Conservation (phyloP, 2,888 invertebrate species). For the Xylota sylvarum region DNA sequence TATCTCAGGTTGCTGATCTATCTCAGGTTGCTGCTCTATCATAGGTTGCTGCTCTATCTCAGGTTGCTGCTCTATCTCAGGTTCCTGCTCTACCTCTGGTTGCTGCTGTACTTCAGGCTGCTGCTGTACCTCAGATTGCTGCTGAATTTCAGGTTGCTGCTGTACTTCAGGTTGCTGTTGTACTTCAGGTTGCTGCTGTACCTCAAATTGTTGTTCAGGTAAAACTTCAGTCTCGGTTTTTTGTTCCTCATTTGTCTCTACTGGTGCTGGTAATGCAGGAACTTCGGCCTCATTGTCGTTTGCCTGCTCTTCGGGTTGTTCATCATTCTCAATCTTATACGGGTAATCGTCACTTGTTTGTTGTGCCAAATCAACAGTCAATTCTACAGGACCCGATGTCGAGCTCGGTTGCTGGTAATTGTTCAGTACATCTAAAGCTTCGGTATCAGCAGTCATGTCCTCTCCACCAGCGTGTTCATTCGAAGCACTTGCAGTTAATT, state of each 20-base stretch:
- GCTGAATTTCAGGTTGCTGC: conserved; percentile 69
- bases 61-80: not conserved
- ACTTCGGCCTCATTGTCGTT: conserved; percentile 29
- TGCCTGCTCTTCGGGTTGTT: conserved; percentile 27
- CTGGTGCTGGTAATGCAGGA: conserved; percentile 55
- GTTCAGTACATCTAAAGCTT: conserved; percentile 26
- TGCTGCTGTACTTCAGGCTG: not conserved
- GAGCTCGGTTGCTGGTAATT: conserved; percentile 44
- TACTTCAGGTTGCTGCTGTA: conserved; percentile 50
- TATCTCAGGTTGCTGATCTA: not conserved
- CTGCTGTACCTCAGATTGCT: conserved; percentile 61
- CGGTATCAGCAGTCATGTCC: conserved; percentile 55
- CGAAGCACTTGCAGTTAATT: conserved; percentile 30
- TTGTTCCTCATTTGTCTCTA: conserved; percentile 70
- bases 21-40: not conserved
- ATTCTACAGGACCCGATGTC: conserved; percentile 36
- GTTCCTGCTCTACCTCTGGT: not conserved
- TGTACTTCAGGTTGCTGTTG: conserved; percentile 23
- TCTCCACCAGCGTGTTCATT: conserved; percentile 62
- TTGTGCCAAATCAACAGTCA: conserved; percentile 17
- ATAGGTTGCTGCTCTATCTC: not conserved
- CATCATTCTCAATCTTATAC: conserved; percentile 83
- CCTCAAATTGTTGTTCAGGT: conserved; percentile 54
- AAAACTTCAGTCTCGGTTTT: conserved; percentile 25
- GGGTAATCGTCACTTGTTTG: conserved; percentile 81